phyloP scores from a whole-genome alignment of 2,797 vertebrate genomes.

The Sebastes miniatus region DNA sequence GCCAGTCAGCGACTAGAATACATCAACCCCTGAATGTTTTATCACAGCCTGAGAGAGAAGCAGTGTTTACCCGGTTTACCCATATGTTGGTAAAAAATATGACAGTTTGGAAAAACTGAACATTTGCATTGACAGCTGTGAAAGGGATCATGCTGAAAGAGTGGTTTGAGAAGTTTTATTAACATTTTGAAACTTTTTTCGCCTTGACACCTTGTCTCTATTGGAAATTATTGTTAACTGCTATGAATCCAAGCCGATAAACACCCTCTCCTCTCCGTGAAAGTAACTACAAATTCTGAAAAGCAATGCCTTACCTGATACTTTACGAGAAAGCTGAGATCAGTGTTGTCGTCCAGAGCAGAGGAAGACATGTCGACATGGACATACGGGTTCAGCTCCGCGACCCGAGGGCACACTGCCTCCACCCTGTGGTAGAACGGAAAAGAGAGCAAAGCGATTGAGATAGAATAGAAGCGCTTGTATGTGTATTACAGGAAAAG shows the following conservation, averaged over 20 bases:
- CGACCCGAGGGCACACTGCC: conserved; percentile 86
- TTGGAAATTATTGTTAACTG: neutral
- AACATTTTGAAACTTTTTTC: neutral
- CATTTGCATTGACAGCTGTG: neutral
- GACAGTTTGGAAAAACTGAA: too few species aligned
- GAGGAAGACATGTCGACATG: conserved; percentile 86
- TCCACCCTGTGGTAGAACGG: conserved; percentile 84
- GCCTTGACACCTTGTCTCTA: neutral
- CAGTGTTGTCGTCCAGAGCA: conserved; percentile 85
- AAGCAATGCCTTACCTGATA: conserved; percentile 84
- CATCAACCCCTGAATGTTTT: too few species aligned
- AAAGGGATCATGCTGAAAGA: neutral
- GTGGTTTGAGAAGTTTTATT: neutral
- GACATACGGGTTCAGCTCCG: conserved; percentile 96
- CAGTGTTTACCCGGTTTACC: too few species aligned
- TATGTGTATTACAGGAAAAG: neutral
- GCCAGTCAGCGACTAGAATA: too few species aligned
- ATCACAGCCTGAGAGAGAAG: too few species aligned
- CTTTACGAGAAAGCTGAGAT: conserved; percentile 90
- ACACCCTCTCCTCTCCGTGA: neutral
- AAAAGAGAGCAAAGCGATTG: neutral
- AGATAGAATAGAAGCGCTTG: neutral
- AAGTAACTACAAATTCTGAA: neutral
- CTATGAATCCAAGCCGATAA: neutral
- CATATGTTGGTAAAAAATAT: too few species aligned